These are phyloP conservation scores for Eupithecia pulchellata DNA, from an alignment of 2,888 invertebrate species.

Conservation along the genomic window DNA sequence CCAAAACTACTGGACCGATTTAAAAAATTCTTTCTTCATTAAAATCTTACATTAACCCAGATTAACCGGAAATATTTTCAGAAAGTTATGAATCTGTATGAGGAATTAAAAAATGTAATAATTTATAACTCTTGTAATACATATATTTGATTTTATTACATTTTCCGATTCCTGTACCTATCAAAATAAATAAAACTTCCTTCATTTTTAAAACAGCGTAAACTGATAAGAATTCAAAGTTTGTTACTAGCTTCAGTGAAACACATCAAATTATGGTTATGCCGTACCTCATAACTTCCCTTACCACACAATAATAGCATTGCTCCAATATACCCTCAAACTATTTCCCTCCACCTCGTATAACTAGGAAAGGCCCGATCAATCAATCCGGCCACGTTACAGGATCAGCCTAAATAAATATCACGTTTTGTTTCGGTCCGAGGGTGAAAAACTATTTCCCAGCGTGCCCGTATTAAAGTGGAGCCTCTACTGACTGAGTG, in stretches of 20 bases:
- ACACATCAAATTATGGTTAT: no score
- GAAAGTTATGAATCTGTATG: no score
- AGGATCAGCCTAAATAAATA: conserved; percentile 36
- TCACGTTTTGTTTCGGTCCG: conserved; percentile 36
- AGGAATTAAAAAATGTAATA: no score
- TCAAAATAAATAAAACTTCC: no score
- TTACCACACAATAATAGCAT: neutral
- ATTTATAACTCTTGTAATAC: no score
- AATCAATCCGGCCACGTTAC: conserved; percentile 33
- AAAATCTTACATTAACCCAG: no score
- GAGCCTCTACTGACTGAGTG: conserved; percentile 38
- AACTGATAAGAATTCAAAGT: neutral
- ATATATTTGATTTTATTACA: no score
- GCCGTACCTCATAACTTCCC: neutral
- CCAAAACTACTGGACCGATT: no score
- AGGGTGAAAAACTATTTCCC: conserved; percentile 38
- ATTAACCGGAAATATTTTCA: no score
- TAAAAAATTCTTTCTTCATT: no score
- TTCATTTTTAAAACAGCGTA: neutral
- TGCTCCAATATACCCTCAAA: neutral
- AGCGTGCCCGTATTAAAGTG: conserved; percentile 42
- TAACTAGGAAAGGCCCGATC: conserved; percentile 11
- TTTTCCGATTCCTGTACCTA: no score
- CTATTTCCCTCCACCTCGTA: neutral
- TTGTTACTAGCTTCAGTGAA: neutral